phyloP scores from a whole-genome alignment of 2,113 vertebrate species.

The Bos taurus region ARS-UCD2.0 NC_037349.1:7656501-7657000 shows the following conservation, averaged over 20 bases:
- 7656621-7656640: neutral
- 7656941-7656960: too few relatives aligned
- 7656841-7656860: neutral
- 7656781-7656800: neutral
- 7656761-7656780: neutral
- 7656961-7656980: neutral
- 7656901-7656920: neutral
- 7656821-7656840: too few relatives aligned
- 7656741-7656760: neutral
- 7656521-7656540: neutral
- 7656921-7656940: neutral
- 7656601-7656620: neutral
- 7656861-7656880: neutral
- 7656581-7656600: neutral
- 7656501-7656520: neutral
- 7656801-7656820: neutral
- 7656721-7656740: neutral
- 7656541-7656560: neutral
- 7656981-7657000: too few relatives aligned
- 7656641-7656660: neutral
- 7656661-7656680: neutral
- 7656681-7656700: neutral
- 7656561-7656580: neutral
- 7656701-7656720: neutral
- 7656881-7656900: neutral